phyloP scores from a whole-genome alignment of 2,888 invertebrate genomes.

The Drosophila paucipuncta region DNA sequence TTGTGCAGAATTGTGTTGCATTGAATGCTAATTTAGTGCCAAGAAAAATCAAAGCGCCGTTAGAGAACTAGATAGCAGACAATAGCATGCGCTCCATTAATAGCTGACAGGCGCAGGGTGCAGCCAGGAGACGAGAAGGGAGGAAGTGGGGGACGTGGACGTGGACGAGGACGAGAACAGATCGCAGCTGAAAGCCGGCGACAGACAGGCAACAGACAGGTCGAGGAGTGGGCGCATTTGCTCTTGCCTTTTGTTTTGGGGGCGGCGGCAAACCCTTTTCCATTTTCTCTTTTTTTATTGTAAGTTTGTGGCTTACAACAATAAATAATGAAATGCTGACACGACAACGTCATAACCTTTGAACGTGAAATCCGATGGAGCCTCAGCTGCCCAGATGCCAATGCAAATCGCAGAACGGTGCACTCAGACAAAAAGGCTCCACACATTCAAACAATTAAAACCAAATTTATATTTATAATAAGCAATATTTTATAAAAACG shows the following conservation, averaged over 20 bases:
- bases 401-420: conserved; percentile 30
- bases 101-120: conserved; percentile 72
- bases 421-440: neutral
- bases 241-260: conserved; percentile 66
- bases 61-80: conserved; percentile 59
- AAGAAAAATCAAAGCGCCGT: conserved; percentile 73
- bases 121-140: conserved; percentile 6
- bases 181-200: conserved; percentile 50
- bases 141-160: neutral
- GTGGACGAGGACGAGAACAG: conserved; percentile 35
- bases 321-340: conserved; percentile 84
- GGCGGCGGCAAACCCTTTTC: conserved; percentile 78
- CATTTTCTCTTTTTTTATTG: neutral
- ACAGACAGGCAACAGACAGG: conserved; percentile 30
- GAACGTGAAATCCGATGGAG: conserved; percentile 77
- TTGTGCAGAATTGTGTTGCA: conserved; percentile 49
- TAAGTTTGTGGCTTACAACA: conserved; percentile 52
- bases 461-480: neutral
- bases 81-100: conserved; percentile 75
- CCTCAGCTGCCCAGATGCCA: conserved; percentile 21
- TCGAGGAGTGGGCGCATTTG: conserved; percentile 73
- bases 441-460: neutral
- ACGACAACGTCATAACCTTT: conserved; percentile 85
- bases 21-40: conserved; percentile 82
- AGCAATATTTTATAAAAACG: neutral